Evolutionary conservation across 92 coral and sea anemone genomes (phyloP), one percentile per base, ranked within the genome.

Genomic region (Porites rus): DNA sequence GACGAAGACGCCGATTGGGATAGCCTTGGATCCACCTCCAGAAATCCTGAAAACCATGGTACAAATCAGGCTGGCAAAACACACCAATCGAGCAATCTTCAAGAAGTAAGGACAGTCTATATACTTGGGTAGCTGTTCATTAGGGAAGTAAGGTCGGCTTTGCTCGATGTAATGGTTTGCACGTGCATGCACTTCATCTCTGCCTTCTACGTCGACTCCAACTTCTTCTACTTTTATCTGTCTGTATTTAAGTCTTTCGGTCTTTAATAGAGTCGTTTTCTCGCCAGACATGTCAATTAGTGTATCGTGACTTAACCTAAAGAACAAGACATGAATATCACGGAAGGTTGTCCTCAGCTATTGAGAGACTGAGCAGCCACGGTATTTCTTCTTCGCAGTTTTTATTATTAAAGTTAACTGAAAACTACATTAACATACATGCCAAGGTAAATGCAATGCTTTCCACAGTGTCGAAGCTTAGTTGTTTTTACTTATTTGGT

Each of bases 91-190:
- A 1, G 90, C 84, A 12, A 83, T 4, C 12, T 3, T 0, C 11
- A 58, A 69, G 21, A 93, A 72, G 46, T 6, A 13, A 20, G 84
- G 83, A 52, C 73, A 86, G 74, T 79, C 65, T 66, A 90, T 38
- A 66, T 93, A 93, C 22, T 63, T 60, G 56, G 11, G 51, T 2
- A 93, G 82, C 74, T 87, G 84, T 50, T 7, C 85, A 50, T 78
- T 74, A 3, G 84, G 90, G 70, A 90, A 90, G 76, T 83, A 93
- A 6, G 69, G 86, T 24, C 88, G 77, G 70, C 93, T 89, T 56
- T 79, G 60, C 78, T 87, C 76, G 88, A 93, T 93, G 86, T 66
- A 93, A 60, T 87, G 92, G 72, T 93, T 93, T 62, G 92, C 51
- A 14, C 16, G 7, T 6, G 86, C 81, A 75, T 92, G 91, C 1